phyloP scores from a whole-genome alignment of 35 echinoderm and acorn worm genomes.

The Lytechinus variegatus region DNA sequence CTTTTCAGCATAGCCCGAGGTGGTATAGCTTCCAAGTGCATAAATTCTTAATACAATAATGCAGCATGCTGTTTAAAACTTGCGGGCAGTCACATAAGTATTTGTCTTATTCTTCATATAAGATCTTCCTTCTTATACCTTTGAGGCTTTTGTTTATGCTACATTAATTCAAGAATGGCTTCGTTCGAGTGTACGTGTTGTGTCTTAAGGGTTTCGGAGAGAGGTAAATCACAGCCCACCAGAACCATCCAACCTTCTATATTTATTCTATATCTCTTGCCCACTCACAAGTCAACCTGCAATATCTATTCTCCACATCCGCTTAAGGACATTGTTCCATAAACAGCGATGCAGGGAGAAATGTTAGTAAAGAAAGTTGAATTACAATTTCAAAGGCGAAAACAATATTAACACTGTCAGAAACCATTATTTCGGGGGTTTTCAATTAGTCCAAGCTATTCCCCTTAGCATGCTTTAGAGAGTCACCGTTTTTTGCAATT shows the following conservation, averaged over 20 bases:
- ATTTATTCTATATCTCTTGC: not conserved
- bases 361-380: no score
- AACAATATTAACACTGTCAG: no score
- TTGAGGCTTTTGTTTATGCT: not conserved
- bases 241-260: not conserved
- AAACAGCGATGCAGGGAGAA: no score
- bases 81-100: not conserved
- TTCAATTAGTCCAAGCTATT: no score
- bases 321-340: no score
- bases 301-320: no score
- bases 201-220: not conserved
- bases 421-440: no score
- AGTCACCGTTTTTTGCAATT: no score
- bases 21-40: not conserved
- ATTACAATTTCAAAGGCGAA: no score
- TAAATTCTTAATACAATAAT: not conserved
- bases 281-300: not conserved
- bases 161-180: not conserved
- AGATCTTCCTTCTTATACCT: not conserved
- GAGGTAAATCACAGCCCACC: not conserved
- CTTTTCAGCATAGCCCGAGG: not conserved
- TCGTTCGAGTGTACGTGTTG: not conserved
- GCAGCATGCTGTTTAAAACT: not conserved
- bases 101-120: not conserved
- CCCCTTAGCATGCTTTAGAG: no score